phyloP scores from a whole-genome alignment of 2,888 invertebrate species.

The Pandemis cinnamomeana region DNA sequence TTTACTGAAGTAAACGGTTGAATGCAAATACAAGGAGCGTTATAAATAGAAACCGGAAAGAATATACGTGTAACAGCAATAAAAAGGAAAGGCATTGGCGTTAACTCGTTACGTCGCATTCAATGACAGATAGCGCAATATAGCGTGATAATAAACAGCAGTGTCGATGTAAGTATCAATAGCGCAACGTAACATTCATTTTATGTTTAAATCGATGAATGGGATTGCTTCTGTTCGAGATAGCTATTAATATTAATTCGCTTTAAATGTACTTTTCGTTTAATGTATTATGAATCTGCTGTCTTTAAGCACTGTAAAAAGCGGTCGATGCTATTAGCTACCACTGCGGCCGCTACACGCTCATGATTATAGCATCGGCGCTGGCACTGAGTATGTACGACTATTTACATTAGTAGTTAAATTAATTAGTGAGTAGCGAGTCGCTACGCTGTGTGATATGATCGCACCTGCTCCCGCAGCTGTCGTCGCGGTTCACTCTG shows the following conservation, averaged over 20 bases:
- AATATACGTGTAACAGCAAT: constrained; percentile 17
- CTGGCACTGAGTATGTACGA: constrained; percentile 38
- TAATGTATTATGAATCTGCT: background rate
- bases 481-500: constrained; percentile 49
- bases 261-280: background rate
- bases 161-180: constrained; percentile 15
- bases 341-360: constrained; percentile 9
- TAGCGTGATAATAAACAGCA: constrained; percentile 32
- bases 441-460: constrained; percentile 39
- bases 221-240: background rate
- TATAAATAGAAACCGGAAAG: constrained; percentile 20
- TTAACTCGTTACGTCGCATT: constrained; percentile 27
- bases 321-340: constrained; percentile 22
- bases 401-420: constrained; percentile 40
- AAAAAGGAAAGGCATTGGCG: constrained; percentile 25
- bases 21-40: background rate
- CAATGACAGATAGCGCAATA: constrained; percentile 38
- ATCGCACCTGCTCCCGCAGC: constrained; percentile 66
- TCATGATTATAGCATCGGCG: constrained; percentile 36
- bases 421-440: constrained; percentile 44
- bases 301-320: constrained; percentile 12
- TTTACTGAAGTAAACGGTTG: background rate
- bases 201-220: constrained; percentile 2
- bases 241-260: background rate
- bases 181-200: constrained; percentile 5